Percentiles rank a stretch among this genome's conserved stretches.
Conservation (phyloP, 2,888 invertebrate genomes). For the Clusia tigrina region DNA sequence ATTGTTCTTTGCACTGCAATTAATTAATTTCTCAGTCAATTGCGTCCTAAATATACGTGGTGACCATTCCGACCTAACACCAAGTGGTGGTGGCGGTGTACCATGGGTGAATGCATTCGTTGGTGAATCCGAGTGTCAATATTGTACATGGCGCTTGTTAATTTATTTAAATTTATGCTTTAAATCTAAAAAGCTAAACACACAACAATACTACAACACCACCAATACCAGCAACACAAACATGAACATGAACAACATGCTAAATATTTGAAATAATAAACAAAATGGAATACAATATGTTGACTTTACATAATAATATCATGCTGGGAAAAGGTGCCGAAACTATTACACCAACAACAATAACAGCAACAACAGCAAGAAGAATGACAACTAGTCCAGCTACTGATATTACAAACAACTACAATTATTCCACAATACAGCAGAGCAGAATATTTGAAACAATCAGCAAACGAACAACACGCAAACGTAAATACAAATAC, state of each 20-base stretch:
- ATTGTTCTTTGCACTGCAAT: constrained; percentile 39
- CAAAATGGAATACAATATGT: constrained; percentile 43
- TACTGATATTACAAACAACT: too few relatives aligned
- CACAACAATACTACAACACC: constrained; percentile 7
- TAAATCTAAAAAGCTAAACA: constrained; percentile 34
- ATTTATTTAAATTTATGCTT: constrained; percentile 54
- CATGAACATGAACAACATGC: constrained; percentile 24
- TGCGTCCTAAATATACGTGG: constrained; percentile 38
- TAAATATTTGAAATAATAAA: constrained; percentile 45
- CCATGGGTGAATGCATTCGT: background rate
- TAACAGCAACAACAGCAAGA: background rate
- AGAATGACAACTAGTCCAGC: background rate
- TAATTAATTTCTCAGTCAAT: constrained; percentile 50
- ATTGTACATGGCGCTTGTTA: constrained; percentile 49
- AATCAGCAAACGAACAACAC: too few relatives aligned
- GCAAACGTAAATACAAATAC: too few relatives aligned
- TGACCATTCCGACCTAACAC: background rate
- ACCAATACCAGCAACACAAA: constrained; percentile 17
- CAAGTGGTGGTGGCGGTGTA: background rate
- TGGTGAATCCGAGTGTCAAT: constrained; percentile 40
- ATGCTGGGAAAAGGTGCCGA: background rate
- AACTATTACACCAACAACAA: background rate
- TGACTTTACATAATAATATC: constrained; percentile 28
- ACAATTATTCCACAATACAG: too few relatives aligned
- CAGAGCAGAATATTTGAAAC: too few relatives aligned